Base-by-base conservation (phyloP, 1,140 invertebrate genomes). In the Scaptomyza hsui region DNA sequence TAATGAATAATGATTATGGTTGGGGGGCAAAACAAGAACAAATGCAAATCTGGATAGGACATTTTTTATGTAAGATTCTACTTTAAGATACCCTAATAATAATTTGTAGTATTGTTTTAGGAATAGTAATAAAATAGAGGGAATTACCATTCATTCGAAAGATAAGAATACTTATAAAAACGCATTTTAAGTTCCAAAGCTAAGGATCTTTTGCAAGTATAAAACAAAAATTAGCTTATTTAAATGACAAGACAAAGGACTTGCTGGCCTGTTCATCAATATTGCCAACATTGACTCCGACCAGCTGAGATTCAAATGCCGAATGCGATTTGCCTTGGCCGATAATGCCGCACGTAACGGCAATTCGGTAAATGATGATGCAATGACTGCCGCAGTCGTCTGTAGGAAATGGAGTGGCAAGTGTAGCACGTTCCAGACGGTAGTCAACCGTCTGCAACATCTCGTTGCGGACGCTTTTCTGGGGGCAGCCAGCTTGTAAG, bases 331-430 rank as follows among this genome's bases (percentile, higher is more conserved):
- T 21, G 16, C 72, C 59, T 64, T 39, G 72, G 75, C 72, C 75
- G 71, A 82, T 88, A 88, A 88, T 78, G 82, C 78, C 60, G 78
- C 82, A 88, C 82, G 82, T 88, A 88, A 68, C 67, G 71, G 78
- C 78, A 88, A 88, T 88, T 88, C 74, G 37, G 71, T 52, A 81
- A 88, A 88, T 77, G 77, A 88, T 88, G 72, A 67, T 78, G 67
- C 65, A 73, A 73, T 73, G 65, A 42, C 26, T 56, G 57, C 65
- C 51, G 71, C 65, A 62, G 19, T 39, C 12, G 32, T 37, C 10
- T 37, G 12, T 10, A 29, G 24, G 24, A 49, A 57, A 32, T 19
- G 13, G 48, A 32, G 53, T 32, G 18, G 53, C 2, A 39, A 18
- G n/a, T 51, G 69, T 18, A 18, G 55, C 57, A 78, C 70, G 80